Percentiles rank a stretch among this genome's conserved stretches.
phyloP scores from a whole-genome alignment of 2,113 vertebrate species.

The Neolamprologus cancellatus region DNA sequence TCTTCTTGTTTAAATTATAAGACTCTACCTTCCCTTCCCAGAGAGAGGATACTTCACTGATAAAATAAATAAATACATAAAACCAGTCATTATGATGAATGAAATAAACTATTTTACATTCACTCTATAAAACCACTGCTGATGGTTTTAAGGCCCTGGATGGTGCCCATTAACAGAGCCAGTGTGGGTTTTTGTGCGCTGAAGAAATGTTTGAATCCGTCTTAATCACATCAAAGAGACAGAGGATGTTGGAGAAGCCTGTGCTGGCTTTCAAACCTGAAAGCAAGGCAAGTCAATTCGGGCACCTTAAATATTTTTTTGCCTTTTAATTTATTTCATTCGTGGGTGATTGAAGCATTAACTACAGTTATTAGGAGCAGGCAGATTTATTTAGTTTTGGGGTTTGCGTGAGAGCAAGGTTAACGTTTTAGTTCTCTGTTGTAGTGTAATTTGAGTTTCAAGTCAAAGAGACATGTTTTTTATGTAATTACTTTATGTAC shows the following conservation, averaged over 20 bases:
- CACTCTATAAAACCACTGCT: background rate
- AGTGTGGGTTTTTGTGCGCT: background rate
- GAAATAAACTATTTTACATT: background rate
- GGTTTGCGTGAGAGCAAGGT: background rate
- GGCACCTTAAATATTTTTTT: background rate
- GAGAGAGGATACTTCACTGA: background rate
- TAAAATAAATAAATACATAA: background rate
- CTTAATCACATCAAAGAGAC: conserved; percentile 46
- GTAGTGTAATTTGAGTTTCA: background rate
- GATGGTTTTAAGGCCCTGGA: background rate
- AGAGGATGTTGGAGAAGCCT: background rate
- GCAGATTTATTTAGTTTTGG: background rate
- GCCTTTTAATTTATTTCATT: background rate
- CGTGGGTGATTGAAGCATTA: background rate
- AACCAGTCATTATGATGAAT: background rate
- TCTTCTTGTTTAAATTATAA: background rate
- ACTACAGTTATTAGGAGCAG: background rate
- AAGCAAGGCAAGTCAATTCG: conserved; percentile 1
- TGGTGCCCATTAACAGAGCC: background rate
- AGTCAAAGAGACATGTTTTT: background rate
- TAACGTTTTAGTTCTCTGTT: background rate
- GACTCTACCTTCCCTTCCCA: background rate
- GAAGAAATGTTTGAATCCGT: conserved; percentile 23
- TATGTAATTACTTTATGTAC: background rate
- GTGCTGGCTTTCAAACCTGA: background rate